These are phyloP conservation scores for Oreochromis niloticus DNA, from an alignment of 2,113 vertebrate genomes.

Conservation along the genomic window DNA sequence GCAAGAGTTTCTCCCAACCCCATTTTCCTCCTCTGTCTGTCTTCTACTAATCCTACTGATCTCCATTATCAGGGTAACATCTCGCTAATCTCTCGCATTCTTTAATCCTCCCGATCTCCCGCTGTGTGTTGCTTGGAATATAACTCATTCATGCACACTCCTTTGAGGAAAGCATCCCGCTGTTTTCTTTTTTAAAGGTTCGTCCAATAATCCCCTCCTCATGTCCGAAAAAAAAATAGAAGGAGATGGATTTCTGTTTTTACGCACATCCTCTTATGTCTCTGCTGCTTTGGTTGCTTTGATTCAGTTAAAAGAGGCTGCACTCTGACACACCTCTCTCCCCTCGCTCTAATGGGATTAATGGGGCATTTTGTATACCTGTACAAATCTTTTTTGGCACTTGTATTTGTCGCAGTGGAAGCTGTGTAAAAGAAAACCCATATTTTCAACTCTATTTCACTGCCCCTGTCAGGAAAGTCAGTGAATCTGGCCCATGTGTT, in stretches of 20 bases:
- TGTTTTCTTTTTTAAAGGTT: background rate
- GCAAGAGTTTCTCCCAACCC: background rate
- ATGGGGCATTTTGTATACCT: background rate
- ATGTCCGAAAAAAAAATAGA: background rate
- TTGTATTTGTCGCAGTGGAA: background rate
- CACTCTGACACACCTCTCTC: background rate
- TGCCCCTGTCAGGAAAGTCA: background rate
- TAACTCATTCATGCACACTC: background rate
- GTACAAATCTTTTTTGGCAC: background rate
- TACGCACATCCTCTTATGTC: background rate
- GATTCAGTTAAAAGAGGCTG: background rate
- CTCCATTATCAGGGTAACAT: background rate
- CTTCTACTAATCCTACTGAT: constrained; percentile 7
- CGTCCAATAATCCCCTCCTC: background rate
- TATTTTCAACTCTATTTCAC: background rate
- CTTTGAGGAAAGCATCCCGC: background rate
- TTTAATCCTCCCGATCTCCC: constrained; percentile 12
- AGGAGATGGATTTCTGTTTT: background rate
- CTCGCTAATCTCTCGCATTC: background rate
- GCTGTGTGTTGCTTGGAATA: background rate
- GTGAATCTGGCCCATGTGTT: constrained; percentile 28
- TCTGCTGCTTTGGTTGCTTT: background rate
- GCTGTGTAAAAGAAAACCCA: background rate
- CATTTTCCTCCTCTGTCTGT: background rate
- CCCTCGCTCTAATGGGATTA: background rate